These are phyloP conservation scores for Sphinx pinastri DNA, from an alignment of 2,888 invertebrate species.

Conservation along the genomic window DNA sequence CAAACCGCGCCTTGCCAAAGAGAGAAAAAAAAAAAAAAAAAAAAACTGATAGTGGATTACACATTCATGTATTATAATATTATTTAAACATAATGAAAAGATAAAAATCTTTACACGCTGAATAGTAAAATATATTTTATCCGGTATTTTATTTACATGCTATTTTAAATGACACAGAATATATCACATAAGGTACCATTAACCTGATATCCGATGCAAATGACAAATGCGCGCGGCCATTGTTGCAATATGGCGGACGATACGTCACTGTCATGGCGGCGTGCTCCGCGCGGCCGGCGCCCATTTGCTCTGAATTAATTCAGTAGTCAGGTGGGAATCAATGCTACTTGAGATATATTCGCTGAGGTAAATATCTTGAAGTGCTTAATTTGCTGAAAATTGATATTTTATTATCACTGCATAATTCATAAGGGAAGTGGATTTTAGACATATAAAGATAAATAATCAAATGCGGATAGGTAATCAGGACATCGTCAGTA, in stretches of 20 bases:
- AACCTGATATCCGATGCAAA: conserved; percentile 20
- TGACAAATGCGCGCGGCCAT: conserved; percentile 34
- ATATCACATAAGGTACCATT: conserved; percentile 13
- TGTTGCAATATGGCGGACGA: conserved; percentile 37
- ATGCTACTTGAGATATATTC: not conserved
- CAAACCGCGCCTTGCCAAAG: too few species aligned
- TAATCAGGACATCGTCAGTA: too few species aligned
- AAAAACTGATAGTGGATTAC: too few species aligned
- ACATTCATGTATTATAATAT: too few species aligned
- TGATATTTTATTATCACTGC: too few species aligned
- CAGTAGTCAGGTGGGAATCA: conserved; percentile 25
- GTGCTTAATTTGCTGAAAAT: not conserved
- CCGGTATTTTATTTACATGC: not conserved
- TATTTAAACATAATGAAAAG: not conserved
- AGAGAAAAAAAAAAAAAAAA: too few species aligned
- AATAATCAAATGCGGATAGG: too few species aligned
- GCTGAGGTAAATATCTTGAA: not conserved
- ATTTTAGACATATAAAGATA: too few species aligned
- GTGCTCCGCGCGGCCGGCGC: conserved; percentile 10
- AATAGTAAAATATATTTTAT: not conserved
- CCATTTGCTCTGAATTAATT: conserved; percentile 27
- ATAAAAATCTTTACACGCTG: not conserved
- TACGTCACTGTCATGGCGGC: conserved; percentile 38
- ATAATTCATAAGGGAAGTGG: too few species aligned
- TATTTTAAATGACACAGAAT: conserved; percentile 9